A percentile compares a stretch with the other conserved stretches of the same genome.
phyloP scores from a whole-genome alignment of 2,888 invertebrate genomes.

The Hirtodrosophila trivittata region DNA sequence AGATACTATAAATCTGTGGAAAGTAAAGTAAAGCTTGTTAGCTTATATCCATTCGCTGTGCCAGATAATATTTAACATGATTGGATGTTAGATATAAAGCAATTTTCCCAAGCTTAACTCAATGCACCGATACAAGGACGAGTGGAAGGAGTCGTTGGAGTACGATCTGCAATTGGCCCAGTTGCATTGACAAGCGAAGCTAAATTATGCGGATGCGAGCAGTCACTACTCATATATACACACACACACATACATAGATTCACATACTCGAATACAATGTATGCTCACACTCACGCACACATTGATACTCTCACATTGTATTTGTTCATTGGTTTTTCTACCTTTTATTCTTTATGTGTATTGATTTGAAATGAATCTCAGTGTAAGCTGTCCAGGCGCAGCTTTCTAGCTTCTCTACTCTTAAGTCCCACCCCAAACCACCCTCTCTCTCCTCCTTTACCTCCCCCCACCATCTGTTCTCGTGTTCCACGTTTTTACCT shows the following conservation, averaged over 20 bases:
- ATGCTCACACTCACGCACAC: constrained; percentile 1
- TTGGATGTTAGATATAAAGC: constrained; percentile 47
- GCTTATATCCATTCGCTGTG: neutral
- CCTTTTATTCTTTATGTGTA: constrained; percentile 72
- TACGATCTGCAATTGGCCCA: constrained; percentile 48
- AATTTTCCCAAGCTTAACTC: constrained; percentile 27
- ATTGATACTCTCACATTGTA: constrained; percentile 30
- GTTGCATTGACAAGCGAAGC: constrained; percentile 50
- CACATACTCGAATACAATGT: constrained; percentile 1
- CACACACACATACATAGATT: constrained; percentile 3
- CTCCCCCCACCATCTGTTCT: neutral
- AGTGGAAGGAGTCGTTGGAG: neutral
- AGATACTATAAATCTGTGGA: neutral
- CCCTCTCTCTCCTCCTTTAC: neutral
- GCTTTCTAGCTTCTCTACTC: constrained; percentile 16
- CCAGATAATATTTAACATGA: constrained; percentile 46
- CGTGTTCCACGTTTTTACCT: constrained; percentile 23
- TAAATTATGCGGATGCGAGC: constrained; percentile 44
- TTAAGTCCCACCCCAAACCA: neutral
- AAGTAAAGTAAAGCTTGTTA: constrained; percentile 8
- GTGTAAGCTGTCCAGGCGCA: constrained; percentile 62
- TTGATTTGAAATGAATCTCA: constrained; percentile 75
- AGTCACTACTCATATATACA: constrained; percentile 4
- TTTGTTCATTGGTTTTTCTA: constrained; percentile 47
- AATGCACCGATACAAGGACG: neutral